A percentile compares a stretch with the other conserved stretches of the same genome.
Evolutionary conservation across 2,797 vertebrate species (phyloP).

Genomic region (Todus mexicanus): DNA sequence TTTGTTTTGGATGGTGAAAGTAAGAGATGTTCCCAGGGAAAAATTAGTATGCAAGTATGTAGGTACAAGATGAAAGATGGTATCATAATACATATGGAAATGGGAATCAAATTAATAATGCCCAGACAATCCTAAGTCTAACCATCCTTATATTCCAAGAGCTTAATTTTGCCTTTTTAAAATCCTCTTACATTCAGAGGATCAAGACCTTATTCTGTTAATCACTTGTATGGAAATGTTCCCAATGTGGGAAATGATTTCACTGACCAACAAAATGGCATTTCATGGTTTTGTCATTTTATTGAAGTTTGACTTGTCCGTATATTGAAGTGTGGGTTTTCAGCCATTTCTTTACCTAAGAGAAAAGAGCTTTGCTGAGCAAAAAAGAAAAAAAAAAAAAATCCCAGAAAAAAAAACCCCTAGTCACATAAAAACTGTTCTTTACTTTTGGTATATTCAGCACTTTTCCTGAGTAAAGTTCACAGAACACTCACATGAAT

Average conservation of each 20-base stretch:
- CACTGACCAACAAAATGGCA: conserved; percentile 1
- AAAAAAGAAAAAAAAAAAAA: neutral
- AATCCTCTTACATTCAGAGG: conserved; percentile 47
- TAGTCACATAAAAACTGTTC: conserved; percentile 22
- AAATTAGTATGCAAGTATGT: conserved; percentile 32
- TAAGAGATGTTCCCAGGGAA: conserved; percentile 35
- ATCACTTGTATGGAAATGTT: conserved; percentile 1
- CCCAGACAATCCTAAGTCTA: conserved; percentile 21
- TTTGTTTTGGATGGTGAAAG: conserved; percentile 26
- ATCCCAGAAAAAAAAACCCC: neutral
- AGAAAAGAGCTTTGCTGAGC: conserved; percentile 10
- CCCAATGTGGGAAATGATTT: neutral
- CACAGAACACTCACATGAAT: conserved; percentile 12
- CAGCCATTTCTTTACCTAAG: neutral
- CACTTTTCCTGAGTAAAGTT: conserved; percentile 43
- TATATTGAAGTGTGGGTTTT: neutral
- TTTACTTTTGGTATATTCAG: conserved; percentile 41
- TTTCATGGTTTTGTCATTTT: neutral
- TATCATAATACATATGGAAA: conserved; percentile 44
- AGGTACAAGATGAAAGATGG: conserved; percentile 39
- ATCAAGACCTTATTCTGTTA: conserved; percentile 27
- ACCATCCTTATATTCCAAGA: conserved; percentile 22
- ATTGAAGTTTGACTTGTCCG: neutral
- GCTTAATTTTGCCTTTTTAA: conserved; percentile 8
- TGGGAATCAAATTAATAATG: conserved; percentile 26